These are phyloP conservation scores for Charaxes varanes DNA, from an alignment of 1,140 invertebrate species.

Conservation along the genomic window DNA sequence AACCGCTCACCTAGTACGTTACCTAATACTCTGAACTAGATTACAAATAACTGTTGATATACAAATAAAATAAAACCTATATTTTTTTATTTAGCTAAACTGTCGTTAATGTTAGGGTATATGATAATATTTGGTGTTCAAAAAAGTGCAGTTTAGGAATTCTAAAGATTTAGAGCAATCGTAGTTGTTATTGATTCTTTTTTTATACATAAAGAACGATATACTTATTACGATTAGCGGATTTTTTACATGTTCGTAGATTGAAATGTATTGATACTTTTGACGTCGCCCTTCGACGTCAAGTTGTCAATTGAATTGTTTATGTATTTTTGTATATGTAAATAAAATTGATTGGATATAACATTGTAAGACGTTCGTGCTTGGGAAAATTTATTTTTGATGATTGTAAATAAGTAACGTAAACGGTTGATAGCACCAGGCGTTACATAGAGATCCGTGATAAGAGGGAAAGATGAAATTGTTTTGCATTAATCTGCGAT, in stretches of 20 bases:
- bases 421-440: no score
- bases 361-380: no score
- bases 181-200: conserved; percentile 43
- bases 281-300: conserved; percentile 1
- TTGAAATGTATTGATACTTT: not conserved
- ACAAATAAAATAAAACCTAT: conserved; percentile 55
- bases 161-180: conserved; percentile 42
- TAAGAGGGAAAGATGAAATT: no score
- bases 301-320: conserved; percentile 9
- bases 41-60: conserved; percentile 62
- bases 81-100: conserved; percentile 69
- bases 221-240: conserved; percentile 7
- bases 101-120: conserved; percentile 49
- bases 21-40: conserved; percentile 47
- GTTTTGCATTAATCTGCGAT: no score
- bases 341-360: conserved; percentile 1
- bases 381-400: no score
- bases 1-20: no score
- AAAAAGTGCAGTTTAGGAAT: conserved; percentile 48
- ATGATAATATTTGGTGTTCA: conserved; percentile 62
- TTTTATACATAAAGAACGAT: conserved; percentile 32
- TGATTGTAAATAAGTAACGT: no score
- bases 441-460: no score
- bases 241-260: no score
- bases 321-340: conserved; percentile 12